Evolutionary conservation across 2,113 vertebrate species (phyloP).

Genomic region (Ictalurus punctatus): DNA sequence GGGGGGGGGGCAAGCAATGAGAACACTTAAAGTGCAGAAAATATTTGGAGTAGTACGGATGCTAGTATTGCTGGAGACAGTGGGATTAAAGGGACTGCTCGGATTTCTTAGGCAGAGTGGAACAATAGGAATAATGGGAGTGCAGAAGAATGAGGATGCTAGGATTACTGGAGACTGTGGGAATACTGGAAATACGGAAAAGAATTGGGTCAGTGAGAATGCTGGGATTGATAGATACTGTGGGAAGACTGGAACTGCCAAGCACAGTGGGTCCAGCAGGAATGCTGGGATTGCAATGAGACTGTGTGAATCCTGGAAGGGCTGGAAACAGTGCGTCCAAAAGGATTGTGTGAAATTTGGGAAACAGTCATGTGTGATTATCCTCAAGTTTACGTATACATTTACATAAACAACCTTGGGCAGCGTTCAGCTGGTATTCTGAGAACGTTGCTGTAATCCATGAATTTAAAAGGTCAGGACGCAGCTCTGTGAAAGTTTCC

Average conservation of each 20-base stretch:
- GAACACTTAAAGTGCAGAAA: background rate
- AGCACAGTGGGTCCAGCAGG: background rate
- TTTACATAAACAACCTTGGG: background rate
- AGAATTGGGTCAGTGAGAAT: background rate
- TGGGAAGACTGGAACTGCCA: background rate
- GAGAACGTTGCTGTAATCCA: slow-evolving; percentile 11
- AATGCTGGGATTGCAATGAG: background rate
- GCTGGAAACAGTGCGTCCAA: background rate
- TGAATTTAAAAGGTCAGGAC: slow-evolving; percentile 26
- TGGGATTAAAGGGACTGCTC: background rate
- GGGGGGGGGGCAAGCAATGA: background rate
- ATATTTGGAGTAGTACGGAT: background rate
- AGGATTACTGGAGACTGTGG: too few relatives aligned
- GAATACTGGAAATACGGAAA: background rate
- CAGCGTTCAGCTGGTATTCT: background rate
- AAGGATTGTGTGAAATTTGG: background rate
- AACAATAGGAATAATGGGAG: background rate
- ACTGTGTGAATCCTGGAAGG: too few relatives aligned
- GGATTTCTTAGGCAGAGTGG: background rate
- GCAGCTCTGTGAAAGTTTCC: background rate
- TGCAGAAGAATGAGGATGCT: background rate
- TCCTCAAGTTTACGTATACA: background rate
- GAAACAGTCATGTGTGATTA: background rate
- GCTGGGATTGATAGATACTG: background rate
- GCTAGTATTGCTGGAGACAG: background rate